phyloP scores from a whole-genome alignment of 2,797 vertebrate genomes.

The Trematocara caparti region DNA sequence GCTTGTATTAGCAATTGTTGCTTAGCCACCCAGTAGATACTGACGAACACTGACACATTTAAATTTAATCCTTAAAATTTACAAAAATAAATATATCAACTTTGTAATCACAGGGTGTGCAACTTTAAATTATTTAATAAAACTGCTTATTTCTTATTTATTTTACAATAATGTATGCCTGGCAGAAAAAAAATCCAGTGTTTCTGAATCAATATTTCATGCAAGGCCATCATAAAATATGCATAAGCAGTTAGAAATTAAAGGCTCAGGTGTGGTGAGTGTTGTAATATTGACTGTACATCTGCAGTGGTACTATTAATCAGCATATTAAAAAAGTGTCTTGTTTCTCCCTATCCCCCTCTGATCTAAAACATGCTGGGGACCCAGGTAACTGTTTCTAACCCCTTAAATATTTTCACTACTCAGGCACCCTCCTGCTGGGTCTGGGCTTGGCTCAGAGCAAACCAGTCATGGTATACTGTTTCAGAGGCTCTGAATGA shows the following conservation, averaged over 20 bases:
- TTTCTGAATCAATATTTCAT: conserved; percentile 35
- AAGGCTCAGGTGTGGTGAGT: not conserved
- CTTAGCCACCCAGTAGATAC: not conserved
- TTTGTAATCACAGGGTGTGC: not conserved
- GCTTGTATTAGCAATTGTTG: not conserved
- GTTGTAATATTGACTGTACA: not conserved
- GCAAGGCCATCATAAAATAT: conserved; percentile 11
- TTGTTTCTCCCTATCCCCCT: not conserved
- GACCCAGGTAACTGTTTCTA: not conserved
- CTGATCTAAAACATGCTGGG: not conserved
- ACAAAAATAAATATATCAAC: not conserved
- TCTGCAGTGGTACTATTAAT: not conserved
- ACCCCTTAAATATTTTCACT: not conserved
- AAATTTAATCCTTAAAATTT: not conserved
- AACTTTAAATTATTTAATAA: not conserved
- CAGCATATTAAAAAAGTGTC: not conserved
- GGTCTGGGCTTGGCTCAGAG: not conserved
- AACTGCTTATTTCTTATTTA: not conserved
- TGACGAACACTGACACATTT: not conserved
- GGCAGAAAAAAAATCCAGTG: not conserved
- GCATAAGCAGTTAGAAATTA: conserved; percentile 15
- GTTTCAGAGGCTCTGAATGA: not conserved
- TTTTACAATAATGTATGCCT: not conserved
- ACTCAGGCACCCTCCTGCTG: not conserved
- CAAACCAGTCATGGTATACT: not conserved